Evolutionary conservation across 2,113 vertebrate genomes (phyloP), one percentile per base, ranked within the genome.

Genomic region (Syngnathus typhle): DNA sequence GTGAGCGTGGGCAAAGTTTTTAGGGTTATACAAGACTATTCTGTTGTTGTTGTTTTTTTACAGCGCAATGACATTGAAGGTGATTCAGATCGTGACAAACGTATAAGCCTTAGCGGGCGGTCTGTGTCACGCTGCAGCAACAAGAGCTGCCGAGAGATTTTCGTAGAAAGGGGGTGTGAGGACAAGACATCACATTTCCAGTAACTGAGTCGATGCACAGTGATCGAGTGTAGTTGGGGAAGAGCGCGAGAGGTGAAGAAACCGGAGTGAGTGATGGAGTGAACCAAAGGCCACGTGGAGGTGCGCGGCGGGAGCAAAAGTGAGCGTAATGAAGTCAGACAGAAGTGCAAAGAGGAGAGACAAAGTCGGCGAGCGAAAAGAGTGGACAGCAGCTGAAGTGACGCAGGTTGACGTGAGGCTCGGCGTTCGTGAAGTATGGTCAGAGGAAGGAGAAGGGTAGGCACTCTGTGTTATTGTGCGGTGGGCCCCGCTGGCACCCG

Each of bases 381-480:
- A 78, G 68, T 64, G 68, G 47, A 78, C 77, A 78, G 77, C 72
- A 78, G 46, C 64, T 60, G 76, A 83, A 61, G 73, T 71, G 73
- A 73, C 66, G 64, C 72, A 64, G 67, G 72, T 74, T 77, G 69
- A 79, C 56, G 47, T 36, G 19, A 18, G 44, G 67, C 67, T 63
- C 62, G 54, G 61, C 60, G 51, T 43, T 54, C 64, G 52, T 75
- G 68, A 65, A 49, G 71, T 75, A 68, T 78, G 64, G 70, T 66
- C 67, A 55, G 46, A 74, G 70, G 64, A 46, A 58, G 69, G 77
- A 72, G 73, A 71, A 64, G 68, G 70, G 55, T 72, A 78, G 71
- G 75, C 74, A 82, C 79, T 77, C 38, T 27, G 69, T 84, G 85
- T 89, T 90, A 89, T 90, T 89, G 87, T 91, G 90, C 90, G 90